Conservation (phyloP, 2,113 vertebrate genomes). For the Gobio gobio region DNA sequence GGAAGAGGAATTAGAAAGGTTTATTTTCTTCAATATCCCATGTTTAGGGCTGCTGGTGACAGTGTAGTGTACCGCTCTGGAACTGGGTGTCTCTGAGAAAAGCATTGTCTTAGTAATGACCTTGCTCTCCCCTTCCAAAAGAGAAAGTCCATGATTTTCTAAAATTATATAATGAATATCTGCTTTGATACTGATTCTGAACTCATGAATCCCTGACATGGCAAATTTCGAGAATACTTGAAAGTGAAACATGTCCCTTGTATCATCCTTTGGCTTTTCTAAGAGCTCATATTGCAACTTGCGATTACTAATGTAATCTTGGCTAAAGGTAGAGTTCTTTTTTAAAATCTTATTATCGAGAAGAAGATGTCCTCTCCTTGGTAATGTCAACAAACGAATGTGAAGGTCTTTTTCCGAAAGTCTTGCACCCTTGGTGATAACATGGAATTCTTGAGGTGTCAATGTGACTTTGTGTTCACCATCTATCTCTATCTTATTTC, state of each 20-base stretch:
- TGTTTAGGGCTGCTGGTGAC: slow-evolving; percentile 77
- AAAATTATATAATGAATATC: slow-evolving; percentile 70
- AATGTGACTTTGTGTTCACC: slow-evolving; percentile 70
- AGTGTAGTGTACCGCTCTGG: slow-evolving; percentile 76
- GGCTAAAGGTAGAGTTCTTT: slow-evolving; percentile 82
- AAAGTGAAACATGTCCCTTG: slow-evolving; percentile 80
- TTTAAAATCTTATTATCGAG: slow-evolving; percentile 73
- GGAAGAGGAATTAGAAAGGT: slow-evolving; percentile 72
- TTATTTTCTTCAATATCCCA: slow-evolving; percentile 77
- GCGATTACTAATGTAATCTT: slow-evolving; percentile 78
- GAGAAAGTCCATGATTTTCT: slow-evolving; percentile 80
- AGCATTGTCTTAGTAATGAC: slow-evolving; percentile 80
- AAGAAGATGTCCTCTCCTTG: slow-evolving; percentile 81
- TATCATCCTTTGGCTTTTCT: slow-evolving; percentile 65
- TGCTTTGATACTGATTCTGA: slow-evolving; percentile 81
- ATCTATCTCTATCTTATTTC: slow-evolving; percentile 76
- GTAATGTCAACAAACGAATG: slow-evolving; percentile 79
- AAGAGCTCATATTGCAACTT: slow-evolving; percentile 80
- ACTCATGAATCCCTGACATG: slow-evolving; percentile 75
- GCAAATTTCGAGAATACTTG: slow-evolving; percentile 78
- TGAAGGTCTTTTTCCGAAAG: slow-evolving; percentile 74
- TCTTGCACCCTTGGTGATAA: slow-evolving; percentile 71
- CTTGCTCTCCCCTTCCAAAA: slow-evolving; percentile 84
- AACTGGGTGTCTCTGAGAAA: slow-evolving; percentile 75
- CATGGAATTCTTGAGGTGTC: slow-evolving; percentile 77